Conservation (phyloP, 2,797 vertebrate genomes). For the Psittacula echo region DNA sequence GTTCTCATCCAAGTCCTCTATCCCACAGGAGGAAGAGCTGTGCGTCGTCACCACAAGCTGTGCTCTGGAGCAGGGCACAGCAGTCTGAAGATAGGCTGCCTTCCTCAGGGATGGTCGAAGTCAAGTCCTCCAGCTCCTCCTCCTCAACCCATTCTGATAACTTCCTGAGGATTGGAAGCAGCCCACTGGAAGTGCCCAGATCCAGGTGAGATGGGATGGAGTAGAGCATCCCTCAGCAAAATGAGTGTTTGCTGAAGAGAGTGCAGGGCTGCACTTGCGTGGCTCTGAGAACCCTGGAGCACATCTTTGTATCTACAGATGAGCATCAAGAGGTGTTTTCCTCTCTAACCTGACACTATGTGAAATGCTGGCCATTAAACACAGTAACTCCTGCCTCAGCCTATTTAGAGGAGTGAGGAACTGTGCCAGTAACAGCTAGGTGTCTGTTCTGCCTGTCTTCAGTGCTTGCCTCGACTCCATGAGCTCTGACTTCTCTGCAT, state of each 20-base stretch:
- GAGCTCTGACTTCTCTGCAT: slow-evolving; percentile 9
- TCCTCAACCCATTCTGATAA: slow-evolving; percentile 94
- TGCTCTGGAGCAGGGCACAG: slow-evolving; percentile 85
- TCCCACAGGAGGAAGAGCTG: slow-evolving; percentile 87
- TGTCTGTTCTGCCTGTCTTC: not conserved
- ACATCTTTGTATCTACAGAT: not conserved
- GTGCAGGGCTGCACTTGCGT: not conserved
- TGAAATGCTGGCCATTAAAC: not conserved
- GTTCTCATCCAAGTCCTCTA: not conserved
- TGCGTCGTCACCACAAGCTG: slow-evolving; percentile 87
- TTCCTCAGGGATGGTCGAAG: slow-evolving; percentile 77
- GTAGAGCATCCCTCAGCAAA: slow-evolving; percentile 8
- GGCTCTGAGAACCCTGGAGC: not conserved
- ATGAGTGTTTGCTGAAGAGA: not conserved
- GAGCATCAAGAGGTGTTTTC: not conserved
- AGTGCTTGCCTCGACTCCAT: not conserved
- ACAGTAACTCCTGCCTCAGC: not conserved
- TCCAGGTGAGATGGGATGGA: slow-evolving; percentile 76
- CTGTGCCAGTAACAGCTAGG: not conserved
- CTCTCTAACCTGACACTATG: not conserved
- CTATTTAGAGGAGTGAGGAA: not conserved
- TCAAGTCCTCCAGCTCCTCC: slow-evolving; percentile 92
- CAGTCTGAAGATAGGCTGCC: slow-evolving; percentile 83
- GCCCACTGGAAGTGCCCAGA: slow-evolving; percentile 91
- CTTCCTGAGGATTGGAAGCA: slow-evolving; percentile 88